Percentiles rank a stretch among this genome's conserved stretches.
Evolutionary conservation across 1,140 invertebrate species (phyloP).

Genomic region (Drosophila orena): DNA sequence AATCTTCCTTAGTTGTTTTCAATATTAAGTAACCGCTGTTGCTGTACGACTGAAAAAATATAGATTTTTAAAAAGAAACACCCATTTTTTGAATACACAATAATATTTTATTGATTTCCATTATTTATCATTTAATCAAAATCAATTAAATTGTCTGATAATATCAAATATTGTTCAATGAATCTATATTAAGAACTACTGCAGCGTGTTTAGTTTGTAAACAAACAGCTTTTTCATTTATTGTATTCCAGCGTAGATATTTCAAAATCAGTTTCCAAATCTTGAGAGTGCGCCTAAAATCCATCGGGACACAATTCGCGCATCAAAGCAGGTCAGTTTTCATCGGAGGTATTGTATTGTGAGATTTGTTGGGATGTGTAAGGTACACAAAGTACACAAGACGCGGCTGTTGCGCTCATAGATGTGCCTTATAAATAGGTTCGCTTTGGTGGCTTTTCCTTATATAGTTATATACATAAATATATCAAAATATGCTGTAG

Average conservation of each 20-base stretch:
- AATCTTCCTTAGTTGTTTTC: too few relatives aligned
- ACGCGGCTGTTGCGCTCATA: constrained; percentile 25
- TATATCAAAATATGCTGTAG: constrained; percentile 45
- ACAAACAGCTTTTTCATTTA: constrained; percentile 15
- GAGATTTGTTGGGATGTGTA: constrained; percentile 61
- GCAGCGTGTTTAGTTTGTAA: constrained; percentile 12
- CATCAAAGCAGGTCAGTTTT: constrained; percentile 32
- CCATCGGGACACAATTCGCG: constrained; percentile 16
- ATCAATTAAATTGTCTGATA: constrained; percentile 20
- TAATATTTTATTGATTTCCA: constrained; percentile 30
- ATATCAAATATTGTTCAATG: constrained; percentile 51
- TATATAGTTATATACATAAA: constrained; percentile 52
- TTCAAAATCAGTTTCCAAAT: constrained; percentile 12
- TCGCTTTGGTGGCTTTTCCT: constrained; percentile 41
- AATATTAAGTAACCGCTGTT: too few relatives aligned
- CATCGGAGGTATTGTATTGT: constrained; percentile 72
- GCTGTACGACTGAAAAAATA: too few relatives aligned
- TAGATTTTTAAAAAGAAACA: not conserved
- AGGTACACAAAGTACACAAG: constrained; percentile 27
- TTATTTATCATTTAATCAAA: constrained; percentile 29
- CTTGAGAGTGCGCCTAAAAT: constrained; percentile 36
- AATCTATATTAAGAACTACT: constrained; percentile 21
- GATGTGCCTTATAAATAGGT: constrained; percentile 22
- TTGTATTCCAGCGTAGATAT: constrained; percentile 20
- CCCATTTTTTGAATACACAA: not conserved